Base-by-base conservation (phyloP, 1,140 invertebrate genomes). In the Alviniconcha marisindica region DNA sequence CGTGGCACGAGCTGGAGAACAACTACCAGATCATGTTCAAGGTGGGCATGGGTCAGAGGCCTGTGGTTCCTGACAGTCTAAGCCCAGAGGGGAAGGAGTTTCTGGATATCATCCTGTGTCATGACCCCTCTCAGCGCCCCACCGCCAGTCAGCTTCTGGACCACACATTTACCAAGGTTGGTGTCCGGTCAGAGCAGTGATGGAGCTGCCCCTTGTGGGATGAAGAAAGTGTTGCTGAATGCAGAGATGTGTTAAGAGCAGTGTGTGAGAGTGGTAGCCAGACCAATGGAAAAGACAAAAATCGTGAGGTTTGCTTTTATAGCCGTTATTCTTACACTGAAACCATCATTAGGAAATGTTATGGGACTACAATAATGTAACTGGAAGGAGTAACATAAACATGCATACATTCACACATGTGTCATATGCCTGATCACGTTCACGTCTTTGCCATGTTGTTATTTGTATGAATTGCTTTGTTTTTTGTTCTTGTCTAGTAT, bases 51-150 rank as follows among this genome's bases (percentile, higher is more conserved):
- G 92, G 92, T 7, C 85, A 87, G 28, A 90, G 66, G 94, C 99
- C 99, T 0, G 96, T 97, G 93, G 98, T 99, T 89, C 99, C 98
- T 0, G 95, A 95, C 36, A 96, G 97, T 90, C 93, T 99, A 80
- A 97, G 97, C 36, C 95, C 96, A 48, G 95, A 96, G 78, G 92
- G 91, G 0, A 97, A 96, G 90, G 96, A 94, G 54, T 94, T 93
- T 85, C 83, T 93, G 4, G 84, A 82, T 4, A 92, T 92, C 12
- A 99, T 98, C 92, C 98, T 99, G 92, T 96, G 97, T 89, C 96
- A 97, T 1, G 97, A 99, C 92, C 97, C 98, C 0, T 95, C 96
- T 82, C 94, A 96, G 86, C 94, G 99, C 88, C 96, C 97, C 2
- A 96, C 96, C 0, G 97, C 98, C 5, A 94, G 96, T 36, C 95